Conservation (phyloP, 2,888 invertebrate genomes). For the Epinotia bilunana region DNA sequence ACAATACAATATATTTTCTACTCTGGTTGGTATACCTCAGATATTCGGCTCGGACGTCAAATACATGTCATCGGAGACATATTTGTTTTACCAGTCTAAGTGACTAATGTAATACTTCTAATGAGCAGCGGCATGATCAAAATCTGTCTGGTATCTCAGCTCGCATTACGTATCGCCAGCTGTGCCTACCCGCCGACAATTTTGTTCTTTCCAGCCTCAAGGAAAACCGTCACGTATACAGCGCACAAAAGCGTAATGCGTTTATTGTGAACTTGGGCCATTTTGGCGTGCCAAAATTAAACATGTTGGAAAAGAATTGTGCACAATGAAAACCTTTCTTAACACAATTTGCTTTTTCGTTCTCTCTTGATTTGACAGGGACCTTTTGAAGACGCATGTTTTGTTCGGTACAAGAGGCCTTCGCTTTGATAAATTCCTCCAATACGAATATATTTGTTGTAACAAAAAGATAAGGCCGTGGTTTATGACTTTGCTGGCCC, state of each 20-base stretch:
- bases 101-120: no score
- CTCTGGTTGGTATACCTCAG: no score
- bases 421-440: conserved; percentile 20
- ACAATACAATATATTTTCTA: no score
- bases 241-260: neutral
- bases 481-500: conserved; percentile 11
- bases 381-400: conserved; percentile 23
- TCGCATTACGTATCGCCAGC: neutral
- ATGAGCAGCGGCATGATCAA: neutral
- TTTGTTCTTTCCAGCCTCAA: neutral
- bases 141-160: neutral
- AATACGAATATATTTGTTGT: conserved; percentile 19
- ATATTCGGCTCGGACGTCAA: no score
- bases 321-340: conserved; percentile 17
- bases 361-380: conserved; percentile 18
- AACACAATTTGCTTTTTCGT: conserved; percentile 30
- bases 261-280: neutral
- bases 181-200: neutral
- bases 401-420: neutral
- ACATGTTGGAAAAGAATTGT: neutral
- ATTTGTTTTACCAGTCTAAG: no score
- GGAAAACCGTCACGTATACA: neutral
- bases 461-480: conserved; percentile 16
- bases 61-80: no score
- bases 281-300: neutral